Evolutionary conservation across 2,888 invertebrate species (phyloP), one percentile per base, ranked within the genome.

Genomic region (Lasioglossum pauxillum): DNA sequence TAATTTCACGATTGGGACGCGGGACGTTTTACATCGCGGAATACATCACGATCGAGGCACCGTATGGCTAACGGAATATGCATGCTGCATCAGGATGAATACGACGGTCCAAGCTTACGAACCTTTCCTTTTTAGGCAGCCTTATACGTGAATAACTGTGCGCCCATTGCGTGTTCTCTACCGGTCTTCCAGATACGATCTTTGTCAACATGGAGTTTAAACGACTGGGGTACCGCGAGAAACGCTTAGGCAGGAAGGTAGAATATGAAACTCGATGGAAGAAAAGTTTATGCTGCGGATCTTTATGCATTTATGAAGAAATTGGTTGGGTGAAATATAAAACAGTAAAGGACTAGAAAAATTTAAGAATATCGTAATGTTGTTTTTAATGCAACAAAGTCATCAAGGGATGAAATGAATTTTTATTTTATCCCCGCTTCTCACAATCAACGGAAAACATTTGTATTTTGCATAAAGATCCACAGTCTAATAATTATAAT

Each of bases 21-120:
- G 49, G 57, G 49, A n/a, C 10, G 57, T 75, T 85, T 85, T 76
- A 77, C 84, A 74, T 69, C 35, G 72, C 74, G 74, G 88, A 86
- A 84, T 86, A 83, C 90, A 90, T 88, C 89, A 90, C 90, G 91
- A 87, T 87, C 85, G 41, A 90, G 81, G 74, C 91, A 90, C 91
- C 90, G 90, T 90, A 90, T 90, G 77, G 76, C 90, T 90, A 90
- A 90, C 90, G 90, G 91, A 90, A 90, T 90, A 90, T 88, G 84
- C 89, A 88, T 81, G 83, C 83, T 89, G 82, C 79, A 74, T 71
- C 78, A 84, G 87, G 90, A 90, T 90, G 87, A 90, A 90, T 84
- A 76, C 76, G 82, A 75, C 82, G 88, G 82, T 89, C 87, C 85
- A 86, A 80, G 81, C 89, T 83, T 79, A 74, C 84, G 82, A 89